Conservation (phyloP, 1,140 invertebrate genomes). For the Drosophila sucinea region DNA sequence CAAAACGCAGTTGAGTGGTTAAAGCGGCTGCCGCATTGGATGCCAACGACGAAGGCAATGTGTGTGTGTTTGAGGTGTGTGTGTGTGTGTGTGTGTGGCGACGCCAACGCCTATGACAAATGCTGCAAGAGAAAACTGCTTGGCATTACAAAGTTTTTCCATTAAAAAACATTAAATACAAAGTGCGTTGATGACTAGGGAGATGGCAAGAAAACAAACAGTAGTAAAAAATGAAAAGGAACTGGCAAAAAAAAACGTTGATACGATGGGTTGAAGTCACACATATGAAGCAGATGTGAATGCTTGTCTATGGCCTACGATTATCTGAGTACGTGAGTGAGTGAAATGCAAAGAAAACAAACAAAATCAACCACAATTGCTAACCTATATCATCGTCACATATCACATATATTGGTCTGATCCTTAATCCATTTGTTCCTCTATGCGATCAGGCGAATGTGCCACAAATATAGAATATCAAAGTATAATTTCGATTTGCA, state of each 20-base stretch:
- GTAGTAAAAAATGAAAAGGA: constrained; percentile 35
- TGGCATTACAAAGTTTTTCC: constrained; percentile 60
- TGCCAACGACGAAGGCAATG: not conserved
- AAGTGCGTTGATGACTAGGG: constrained; percentile 49
- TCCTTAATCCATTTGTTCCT: no score
- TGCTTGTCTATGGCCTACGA: constrained; percentile 24
- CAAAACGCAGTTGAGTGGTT: constrained; percentile 13
- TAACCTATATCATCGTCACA: not conserved
- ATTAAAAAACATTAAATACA: constrained; percentile 65
- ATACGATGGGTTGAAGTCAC: constrained; percentile 24
- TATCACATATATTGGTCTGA: not conserved
- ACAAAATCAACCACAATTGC: constrained; percentile 20
- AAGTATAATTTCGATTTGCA: no score
- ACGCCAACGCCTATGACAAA: constrained; percentile 51
- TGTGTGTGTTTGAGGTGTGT: not conserved
- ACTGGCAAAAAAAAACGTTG: constrained; percentile 27
- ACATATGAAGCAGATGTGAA: constrained; percentile 19
- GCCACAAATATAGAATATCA: no score
- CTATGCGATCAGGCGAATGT: no score
- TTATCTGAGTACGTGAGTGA: constrained; percentile 17
- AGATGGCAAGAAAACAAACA: constrained; percentile 46
- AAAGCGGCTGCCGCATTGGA: constrained; percentile 7
- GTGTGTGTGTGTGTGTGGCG: not conserved
- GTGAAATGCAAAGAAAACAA: constrained; percentile 19
- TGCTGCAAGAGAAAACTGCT: constrained; percentile 49